phyloP scores from a whole-genome alignment of 2,888 invertebrate genomes.

The Cantharis lateralis region DNA sequence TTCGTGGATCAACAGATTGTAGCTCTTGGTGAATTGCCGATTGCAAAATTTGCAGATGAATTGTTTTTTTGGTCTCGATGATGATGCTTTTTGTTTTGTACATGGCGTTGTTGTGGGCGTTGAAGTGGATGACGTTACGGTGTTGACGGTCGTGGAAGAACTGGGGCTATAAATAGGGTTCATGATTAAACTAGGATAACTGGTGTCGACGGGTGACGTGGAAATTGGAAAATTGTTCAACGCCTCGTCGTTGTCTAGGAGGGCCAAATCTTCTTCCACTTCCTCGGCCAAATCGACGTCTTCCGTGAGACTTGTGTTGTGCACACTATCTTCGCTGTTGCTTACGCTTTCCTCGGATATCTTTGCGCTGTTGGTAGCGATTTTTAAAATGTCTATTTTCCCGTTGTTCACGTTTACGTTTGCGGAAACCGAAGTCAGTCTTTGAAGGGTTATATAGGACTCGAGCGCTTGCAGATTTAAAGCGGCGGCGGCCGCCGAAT shows the following conservation, averaged over 20 bases:
- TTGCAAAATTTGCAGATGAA: slow-evolving; percentile 98
- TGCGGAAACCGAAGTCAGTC: slow-evolving; percentile 73
- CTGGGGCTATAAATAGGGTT: slow-evolving; percentile 68
- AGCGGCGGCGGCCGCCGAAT: slow-evolving; percentile 83
- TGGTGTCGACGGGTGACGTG: slow-evolving; percentile 66
- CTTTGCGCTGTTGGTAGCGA: slow-evolving; percentile 59
- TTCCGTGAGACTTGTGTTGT: slow-evolving; percentile 57
- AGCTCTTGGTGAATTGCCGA: slow-evolving; percentile 96
- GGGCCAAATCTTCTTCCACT: slow-evolving; percentile 74
- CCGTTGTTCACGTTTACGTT: slow-evolving; percentile 49
- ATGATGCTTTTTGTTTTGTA: slow-evolving; percentile 45
- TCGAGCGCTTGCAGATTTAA: slow-evolving; percentile 84
- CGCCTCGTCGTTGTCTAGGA: slow-evolving; percentile 74
- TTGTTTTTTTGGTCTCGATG: slow-evolving; percentile 91
- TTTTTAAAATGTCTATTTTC: slow-evolving; percentile 69
- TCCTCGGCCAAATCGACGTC: slow-evolving; percentile 72
- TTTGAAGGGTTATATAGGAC: slow-evolving; percentile 82
- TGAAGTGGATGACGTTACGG: slow-evolving; percentile 15
- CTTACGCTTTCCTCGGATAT: slow-evolving; percentile 48
- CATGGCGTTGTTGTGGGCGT: slow-evolving; percentile 58
- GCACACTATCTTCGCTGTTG: slow-evolving; percentile 43
- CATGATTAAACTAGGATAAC: slow-evolving; percentile 72
- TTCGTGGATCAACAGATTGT: slow-evolving; percentile 96
- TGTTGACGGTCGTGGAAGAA: slow-evolving; percentile 50
- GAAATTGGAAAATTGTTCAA: slow-evolving; percentile 62